Base-by-base conservation (phyloP, 2,888 invertebrate species). In the Oxytorus armatus region DNA sequence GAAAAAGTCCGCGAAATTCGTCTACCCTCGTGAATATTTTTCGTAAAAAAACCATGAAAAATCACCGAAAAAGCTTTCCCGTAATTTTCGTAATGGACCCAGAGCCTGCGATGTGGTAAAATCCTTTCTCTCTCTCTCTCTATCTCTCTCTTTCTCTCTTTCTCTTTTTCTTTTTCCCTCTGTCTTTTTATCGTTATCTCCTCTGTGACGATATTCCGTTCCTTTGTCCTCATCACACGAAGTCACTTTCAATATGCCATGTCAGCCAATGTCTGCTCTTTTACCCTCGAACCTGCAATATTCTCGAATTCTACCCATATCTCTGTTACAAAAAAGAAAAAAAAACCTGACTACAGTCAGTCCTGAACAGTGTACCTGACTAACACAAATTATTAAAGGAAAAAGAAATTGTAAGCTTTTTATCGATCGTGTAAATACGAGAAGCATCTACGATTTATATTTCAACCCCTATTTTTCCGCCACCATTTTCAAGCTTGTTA, bases 171-270 rank as follows among this genome's bases (percentile, higher is more conserved):
- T 36, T 36, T 21, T 33, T 49, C 36, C 36, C 36, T 57, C 49
- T 10, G 11, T 14, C 16, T 18, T 5, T 57, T 10, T 23, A 2
- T 25, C 14, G n/a, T 8, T 14, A 11, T 53, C 29, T 14, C 8
- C 51, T 16, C 14, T 44, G 1, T 18, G 49, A 42, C 42, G 51
- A n/a, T 75, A 39, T 66, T 49, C 29, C 33, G n/a, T 49, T 61
- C 47, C 55, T 70, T 77, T 69, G 69, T 77, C 36, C 53, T 55
- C 76, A 33, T 69, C 61, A 55, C 44, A 70, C 63, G 44, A 21
- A 77, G 76, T 47, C 63, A 77, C 63, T 77, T 70, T 55, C 63
- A 77, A 77, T 77, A 53, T 77, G 55, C 69, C 53, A 25, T 36
- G 69, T 69, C 69, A 53, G 76, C 63, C 69, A 36, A 49, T 49